Base-by-base conservation (phyloP, 2,113 vertebrate species). In the Arizona elegans region DNA sequence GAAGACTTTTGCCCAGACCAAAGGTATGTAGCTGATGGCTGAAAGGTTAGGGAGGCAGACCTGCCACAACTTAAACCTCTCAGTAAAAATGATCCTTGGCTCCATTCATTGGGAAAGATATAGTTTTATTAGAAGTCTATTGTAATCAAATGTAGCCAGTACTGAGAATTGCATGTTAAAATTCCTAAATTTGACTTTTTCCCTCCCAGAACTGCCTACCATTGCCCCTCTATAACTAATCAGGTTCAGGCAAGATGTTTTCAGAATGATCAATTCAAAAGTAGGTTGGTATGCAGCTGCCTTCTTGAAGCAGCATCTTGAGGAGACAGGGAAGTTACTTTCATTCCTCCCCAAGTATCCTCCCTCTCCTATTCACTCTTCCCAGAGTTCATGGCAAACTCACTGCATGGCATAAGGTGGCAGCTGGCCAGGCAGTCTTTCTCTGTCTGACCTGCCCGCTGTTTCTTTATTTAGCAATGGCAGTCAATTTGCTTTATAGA, bases 1-100 rank as follows among this genome's bases (percentile, higher is more conserved):
- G 3, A 56, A 95, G 33, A 92, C 8, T 92, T 96, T 97, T 91
- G 75, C 43, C 53, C 10, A 3, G 38, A 70, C 95, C 52, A 95
- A 95, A 15, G 94, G 96, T 96, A 87, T 91, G 93, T 59, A 53
- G 0, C 26, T 21, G 6, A 65, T 24, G 21, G 50, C 4, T 38
- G 7, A 89, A 56, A 85, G 62, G 11, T 29, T 38, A 6, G 13
- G 55, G 23, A 29, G 62, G 29, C 23, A 59, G 23, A 62, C 3
- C 24, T 10, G 24, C 24, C 53, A n/a, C 47, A 24, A 15, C 5
- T 17, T 23, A n/a, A 33, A 58, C 13, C 86, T 23, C 26, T 9
- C 24, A 59, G 58, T 59, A 59, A 59, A 24, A 59, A 59, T 0
- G 58, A 65, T 65, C 59, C 26, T 65, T 65, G 26, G 11, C 59